Base-by-base conservation (phyloP, 2,113 vertebrate genomes). In the Vanacampus margaritifer region DNA sequence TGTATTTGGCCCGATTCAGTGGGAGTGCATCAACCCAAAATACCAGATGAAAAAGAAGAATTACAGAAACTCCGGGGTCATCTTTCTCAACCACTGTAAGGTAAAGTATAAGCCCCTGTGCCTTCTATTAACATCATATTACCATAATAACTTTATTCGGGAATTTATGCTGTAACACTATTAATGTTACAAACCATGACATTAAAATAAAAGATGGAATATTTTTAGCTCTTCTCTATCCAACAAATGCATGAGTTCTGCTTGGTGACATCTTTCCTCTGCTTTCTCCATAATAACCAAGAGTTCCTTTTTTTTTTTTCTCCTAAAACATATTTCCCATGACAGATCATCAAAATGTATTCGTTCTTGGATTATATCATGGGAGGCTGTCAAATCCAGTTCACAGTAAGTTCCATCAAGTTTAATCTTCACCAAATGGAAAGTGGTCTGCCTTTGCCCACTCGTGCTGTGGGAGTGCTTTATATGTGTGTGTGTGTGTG, bases 291-390 rank as follows among this genome's bases (percentile, higher is more conserved):
- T 54, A 24, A 5, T 6, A 24, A 54, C 7, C 32, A 19, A 50
- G 23, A 16, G 19, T 50, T 65, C 3, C 23, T 51, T 51, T 23
- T 7, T 46, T 46, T 46, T 46, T 46, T 19, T 19, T 5, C 17
- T 6, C 21, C 48, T 11, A 24, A 24, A 58, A 19, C 37, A 39
- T 43, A 21, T 71, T 69, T 72, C 65, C 82, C 72, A 69, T 63
- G 74, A 54, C 91, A 99, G 97, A 94, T 98, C 78, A 97, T 98
- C 88, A 99, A 98, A 94, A 98, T 99, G 96, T 96, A 99, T 87
- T 99, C 97, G 21, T 99, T 99, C 91, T 88, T 99, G 91, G 97
- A 99, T 87, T 99, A 99, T 81, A 99, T 99, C 86, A 99, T 99
- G 97, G 97, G 97, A 71, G 97, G 97, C 86, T 99, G 97, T 89